A percentile compares a stretch with the other conserved stretches of the same genome.
phyloP scores from a whole-genome alignment of 2,888 invertebrate genomes.

The Leucophenga maculata region DNA sequence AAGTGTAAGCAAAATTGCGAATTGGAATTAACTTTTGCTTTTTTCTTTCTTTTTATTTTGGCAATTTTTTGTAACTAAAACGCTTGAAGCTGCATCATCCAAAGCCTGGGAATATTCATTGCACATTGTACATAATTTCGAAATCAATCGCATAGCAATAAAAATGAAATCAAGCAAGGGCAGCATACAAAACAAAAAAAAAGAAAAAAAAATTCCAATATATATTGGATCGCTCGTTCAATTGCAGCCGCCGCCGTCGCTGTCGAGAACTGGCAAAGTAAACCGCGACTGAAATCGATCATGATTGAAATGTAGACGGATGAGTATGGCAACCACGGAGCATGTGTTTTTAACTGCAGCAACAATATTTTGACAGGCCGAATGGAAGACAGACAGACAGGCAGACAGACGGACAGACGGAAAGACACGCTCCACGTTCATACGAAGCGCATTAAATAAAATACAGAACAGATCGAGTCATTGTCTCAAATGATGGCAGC shows the following conservation, averaged over 20 bases:
- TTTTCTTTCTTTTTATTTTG: not conserved
- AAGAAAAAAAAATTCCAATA: not conserved
- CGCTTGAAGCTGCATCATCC: no score
- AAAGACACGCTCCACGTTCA: conserved; percentile 2
- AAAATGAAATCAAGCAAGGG: conserved; percentile 3
- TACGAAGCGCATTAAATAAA: not conserved
- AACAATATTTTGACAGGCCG: conserved; percentile 67
- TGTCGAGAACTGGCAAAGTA: conserved; percentile 34
- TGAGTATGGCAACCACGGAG: not conserved
- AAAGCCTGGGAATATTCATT: conserved; percentile 13
- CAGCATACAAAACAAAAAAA: conserved; percentile 8
- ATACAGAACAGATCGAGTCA: conserved; percentile 47
- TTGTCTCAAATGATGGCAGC: conserved; percentile 49
- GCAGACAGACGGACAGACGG: conserved; percentile 33
- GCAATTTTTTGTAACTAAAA: not conserved
- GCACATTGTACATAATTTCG: conserved; percentile 6
- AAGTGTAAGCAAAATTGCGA: conserved; percentile 10
- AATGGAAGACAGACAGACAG: conserved; percentile 57
- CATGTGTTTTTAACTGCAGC: conserved; percentile 40
- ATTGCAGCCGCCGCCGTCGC: conserved; percentile 40
- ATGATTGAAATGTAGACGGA: conserved; percentile 57
- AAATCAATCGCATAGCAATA: conserved; percentile 2
- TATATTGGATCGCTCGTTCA: conserved; percentile 18
- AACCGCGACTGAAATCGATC: conserved; percentile 61
- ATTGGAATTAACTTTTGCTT: not conserved